Base-by-base conservation (phyloP, 2,888 invertebrate species). In the Lathronympha strigana region DNA sequence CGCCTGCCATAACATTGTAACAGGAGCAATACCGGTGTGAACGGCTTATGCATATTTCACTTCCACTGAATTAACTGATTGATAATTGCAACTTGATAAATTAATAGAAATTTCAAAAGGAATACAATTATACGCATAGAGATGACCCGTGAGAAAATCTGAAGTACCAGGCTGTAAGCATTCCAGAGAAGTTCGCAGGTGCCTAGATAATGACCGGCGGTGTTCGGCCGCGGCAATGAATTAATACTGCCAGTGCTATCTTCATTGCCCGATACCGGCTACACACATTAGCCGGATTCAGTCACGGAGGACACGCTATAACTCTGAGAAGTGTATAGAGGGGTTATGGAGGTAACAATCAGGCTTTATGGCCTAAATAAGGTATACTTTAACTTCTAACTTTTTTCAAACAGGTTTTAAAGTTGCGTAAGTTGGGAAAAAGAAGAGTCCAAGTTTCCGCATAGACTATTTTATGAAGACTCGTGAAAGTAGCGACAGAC, bases 211-310 rank as follows among this genome's bases (percentile, higher is more conserved):
- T 80, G 78, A 80, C 79, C 78, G 76, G 74, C 74, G 73, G 71
- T 79, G 78, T 77, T 71, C 63, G 69, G 73, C 73, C 74, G 73
- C 67, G 73, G 83, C 87, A 85, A 87, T 90, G 89, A 90, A 89
- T 90, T 88, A 88, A 88, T 88, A 86, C 83, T 82, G 83, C 76
- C 81, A 78, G 74, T 80, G 82, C 82, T 88, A 88, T 90, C 89
- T 90, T 84, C 84, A 87, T 86, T 83, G 84, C 83, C 78, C 75
- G 76, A 80, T 85, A 80, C 75, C 81, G 73, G 77, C 69, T 81
- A 80, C 83, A 83, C 83, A 84, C 83, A 84, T 83, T 87, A 83
- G 83, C 72, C 71, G 72, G 75, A 72, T 74, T 75, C 71, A 80
- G 84, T 88, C 88, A 89, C 87, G 89, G 88, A 77, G 69, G 70